Percentiles rank a stretch among this genome's conserved stretches.
phyloP scores from a whole-genome alignment of 2,797 vertebrate species.

The Bovichtus diacanthus region DNA sequence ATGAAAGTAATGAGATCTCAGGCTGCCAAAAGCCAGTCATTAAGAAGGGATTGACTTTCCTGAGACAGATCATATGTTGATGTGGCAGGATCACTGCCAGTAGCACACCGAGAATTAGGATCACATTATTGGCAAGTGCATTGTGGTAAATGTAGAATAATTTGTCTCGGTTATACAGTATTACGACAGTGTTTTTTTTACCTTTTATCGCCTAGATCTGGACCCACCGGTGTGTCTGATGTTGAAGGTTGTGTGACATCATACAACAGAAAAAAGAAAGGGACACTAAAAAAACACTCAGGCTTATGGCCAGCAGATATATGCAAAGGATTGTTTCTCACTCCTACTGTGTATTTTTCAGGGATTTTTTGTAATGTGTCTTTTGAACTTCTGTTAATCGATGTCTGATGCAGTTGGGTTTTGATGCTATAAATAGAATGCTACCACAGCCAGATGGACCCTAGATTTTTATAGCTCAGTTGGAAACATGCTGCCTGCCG shows the following conservation, averaged over 20 bases:
- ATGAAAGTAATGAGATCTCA: conserved; percentile 47
- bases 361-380: conserved; percentile 1
- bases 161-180: conserved; percentile 9
- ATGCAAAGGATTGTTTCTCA: background rate
- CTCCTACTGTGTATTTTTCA: background rate
- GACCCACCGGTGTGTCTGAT: background rate
- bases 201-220: background rate
- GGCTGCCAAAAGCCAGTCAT: conserved; percentile 52
- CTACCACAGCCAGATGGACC: conserved; percentile 28
- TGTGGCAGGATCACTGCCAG: conserved; percentile 34
- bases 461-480: conserved; percentile 24
- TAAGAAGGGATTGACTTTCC: conserved; percentile 43
- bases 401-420: conserved; percentile 14
- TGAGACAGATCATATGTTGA: conserved; percentile 36
- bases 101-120: conserved; percentile 18
- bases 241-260: background rate
- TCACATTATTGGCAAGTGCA: conserved; percentile 26
- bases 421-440: conserved; percentile 47
- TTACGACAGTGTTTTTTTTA: background rate
- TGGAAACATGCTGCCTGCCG: conserved; percentile 6
- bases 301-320: background rate
- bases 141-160: conserved; percentile 11
- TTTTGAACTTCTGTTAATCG: conserved; percentile 16
- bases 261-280: background rate
- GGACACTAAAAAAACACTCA: background rate